Evolutionary conservation across 2,888 invertebrate species (phyloP).

Genomic region (Sipunculus nudus): DNA sequence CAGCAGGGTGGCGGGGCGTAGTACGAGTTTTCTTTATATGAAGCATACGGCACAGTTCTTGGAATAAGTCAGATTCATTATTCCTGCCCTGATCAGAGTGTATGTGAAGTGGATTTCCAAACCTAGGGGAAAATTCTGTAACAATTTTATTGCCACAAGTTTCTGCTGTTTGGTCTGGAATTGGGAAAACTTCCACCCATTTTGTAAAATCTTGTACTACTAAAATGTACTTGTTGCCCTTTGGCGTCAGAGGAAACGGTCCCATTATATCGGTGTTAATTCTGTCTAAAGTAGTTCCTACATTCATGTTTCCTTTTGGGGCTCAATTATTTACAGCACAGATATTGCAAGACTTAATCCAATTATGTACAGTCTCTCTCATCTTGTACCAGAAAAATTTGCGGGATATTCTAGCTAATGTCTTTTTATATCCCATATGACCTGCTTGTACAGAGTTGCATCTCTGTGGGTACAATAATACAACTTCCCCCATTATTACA

Average conservation of each 20-base stretch:
- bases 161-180: conserved; percentile 32
- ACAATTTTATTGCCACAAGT: conserved; percentile 27
- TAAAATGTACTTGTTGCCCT: conserved; percentile 36
- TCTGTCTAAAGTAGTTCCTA: conserved; percentile 30
- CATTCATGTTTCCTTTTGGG: conserved; percentile 21
- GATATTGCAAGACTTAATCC: conserved; percentile 24
- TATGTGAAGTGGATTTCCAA: conserved; percentile 21
- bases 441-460: conserved; percentile 23
- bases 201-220: conserved; percentile 35
- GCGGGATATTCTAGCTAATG: conserved; percentile 10
- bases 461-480: conserved; percentile 15
- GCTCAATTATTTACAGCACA: conserved; percentile 27
- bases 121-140: conserved; percentile 32
- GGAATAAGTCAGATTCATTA: conserved; percentile 33
- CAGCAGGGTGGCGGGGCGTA: conserved; percentile 26
- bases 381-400: conserved; percentile 27
- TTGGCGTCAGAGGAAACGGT: conserved; percentile 31
- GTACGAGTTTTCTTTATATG: conserved; percentile 36
- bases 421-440: conserved; percentile 30
- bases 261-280: conserved; percentile 32
- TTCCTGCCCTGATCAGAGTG: conserved; percentile 35
- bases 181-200: conserved; percentile 30
- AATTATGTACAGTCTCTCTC: conserved; percentile 16
- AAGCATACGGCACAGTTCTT: conserved; percentile 36
- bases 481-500: too few species aligned